These are phyloP conservation scores for Micromys minutus DNA, from an alignment of 2,113 vertebrate species.

Conservation along the genomic window DNA sequence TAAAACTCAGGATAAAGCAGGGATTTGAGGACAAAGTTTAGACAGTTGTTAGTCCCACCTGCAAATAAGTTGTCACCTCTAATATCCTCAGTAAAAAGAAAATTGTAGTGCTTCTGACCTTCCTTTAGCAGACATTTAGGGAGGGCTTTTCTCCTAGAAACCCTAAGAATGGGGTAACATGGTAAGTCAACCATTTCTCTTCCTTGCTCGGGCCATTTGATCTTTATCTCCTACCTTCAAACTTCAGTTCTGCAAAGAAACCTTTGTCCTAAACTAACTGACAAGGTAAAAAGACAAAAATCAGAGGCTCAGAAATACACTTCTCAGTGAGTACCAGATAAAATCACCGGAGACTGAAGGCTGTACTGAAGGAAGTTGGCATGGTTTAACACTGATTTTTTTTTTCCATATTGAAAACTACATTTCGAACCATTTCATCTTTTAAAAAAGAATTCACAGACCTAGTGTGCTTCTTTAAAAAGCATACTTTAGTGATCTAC, in stretches of 20 bases:
- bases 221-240: slow-evolving; percentile 68
- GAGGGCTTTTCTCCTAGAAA: slow-evolving; percentile 66
- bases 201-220: slow-evolving; percentile 72
- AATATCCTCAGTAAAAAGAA: slow-evolving; percentile 37
- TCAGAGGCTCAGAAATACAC: slow-evolving; percentile 5
- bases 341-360: slow-evolving; percentile 43
- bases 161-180: slow-evolving; percentile 60
- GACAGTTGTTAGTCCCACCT: slow-evolving; percentile 12
- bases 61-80: slow-evolving; percentile 53
- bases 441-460: slow-evolving; percentile 3
- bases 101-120: not conserved
- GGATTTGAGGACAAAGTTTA: slow-evolving; percentile 25
- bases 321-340: slow-evolving; percentile 31
- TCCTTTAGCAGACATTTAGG: slow-evolving; percentile 65
- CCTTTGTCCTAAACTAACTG: slow-evolving; percentile 61
- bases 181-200: slow-evolving; percentile 65
- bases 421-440: slow-evolving; percentile 47
- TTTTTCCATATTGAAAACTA: not conserved
- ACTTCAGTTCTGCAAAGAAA: slow-evolving; percentile 51
- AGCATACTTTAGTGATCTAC: not conserved
- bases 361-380: slow-evolving; percentile 13
- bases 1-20: slow-evolving; percentile 45
- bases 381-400: slow-evolving; percentile 38
- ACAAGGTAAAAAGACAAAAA: slow-evolving; percentile 65
- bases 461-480: not conserved